Conservation (phyloP, 2,888 invertebrate genomes). For the Sepiola atlantica region DNA sequence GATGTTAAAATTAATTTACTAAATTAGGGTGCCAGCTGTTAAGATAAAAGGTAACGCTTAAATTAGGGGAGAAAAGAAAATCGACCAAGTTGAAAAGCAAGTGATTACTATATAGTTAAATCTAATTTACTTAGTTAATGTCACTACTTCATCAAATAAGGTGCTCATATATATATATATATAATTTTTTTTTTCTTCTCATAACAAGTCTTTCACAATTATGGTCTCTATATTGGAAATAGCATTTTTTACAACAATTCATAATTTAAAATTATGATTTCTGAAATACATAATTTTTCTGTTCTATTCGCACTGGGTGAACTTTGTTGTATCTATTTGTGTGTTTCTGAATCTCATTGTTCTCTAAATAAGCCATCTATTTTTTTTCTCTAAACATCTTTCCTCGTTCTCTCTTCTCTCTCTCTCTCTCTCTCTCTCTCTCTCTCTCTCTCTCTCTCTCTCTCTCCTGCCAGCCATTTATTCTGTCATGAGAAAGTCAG, state of each 20-base stretch:
- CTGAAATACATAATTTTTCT: not conserved
- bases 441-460: not conserved
- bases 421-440: too few species aligned
- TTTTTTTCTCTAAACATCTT: not conserved
- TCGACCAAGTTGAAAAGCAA: not conserved
- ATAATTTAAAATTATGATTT: not conserved
- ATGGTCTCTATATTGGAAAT: not conserved
- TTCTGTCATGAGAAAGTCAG: not conserved
- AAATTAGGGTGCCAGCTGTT: slow-evolving; percentile 4
- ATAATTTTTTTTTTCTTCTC: not conserved
- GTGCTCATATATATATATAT: not conserved
- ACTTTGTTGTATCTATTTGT: slow-evolving; percentile 9
- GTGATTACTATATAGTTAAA: not conserved
- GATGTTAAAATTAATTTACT: slow-evolving; percentile 32
- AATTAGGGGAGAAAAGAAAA: not conserved
- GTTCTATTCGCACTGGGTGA: not conserved
- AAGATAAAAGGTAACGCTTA: not conserved
- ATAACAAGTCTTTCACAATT: not conserved
- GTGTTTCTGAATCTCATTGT: slow-evolving; percentile 13
- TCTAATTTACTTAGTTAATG: not conserved
- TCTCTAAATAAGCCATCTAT: not conserved
- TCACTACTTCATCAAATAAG: not conserved
- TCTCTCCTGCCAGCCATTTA: not conserved
- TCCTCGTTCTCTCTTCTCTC: too few species aligned
- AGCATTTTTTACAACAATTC: not conserved